Conservation (phyloP, 2,888 invertebrate species). For the Gastracanthus pulcherrimus region DNA sequence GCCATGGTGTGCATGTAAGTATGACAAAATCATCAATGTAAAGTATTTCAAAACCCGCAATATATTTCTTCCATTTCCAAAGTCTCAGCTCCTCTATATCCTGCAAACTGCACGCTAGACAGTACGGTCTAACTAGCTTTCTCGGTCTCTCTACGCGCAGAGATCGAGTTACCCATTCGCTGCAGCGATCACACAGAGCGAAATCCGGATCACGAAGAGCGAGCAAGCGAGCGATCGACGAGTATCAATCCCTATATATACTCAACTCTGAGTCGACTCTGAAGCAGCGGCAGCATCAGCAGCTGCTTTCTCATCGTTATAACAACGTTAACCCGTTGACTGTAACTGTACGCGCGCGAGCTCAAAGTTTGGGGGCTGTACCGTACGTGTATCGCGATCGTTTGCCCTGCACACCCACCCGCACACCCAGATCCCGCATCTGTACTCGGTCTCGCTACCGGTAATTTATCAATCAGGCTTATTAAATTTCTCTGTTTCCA, state of each 20-base stretch:
- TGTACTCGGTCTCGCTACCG: not conserved
- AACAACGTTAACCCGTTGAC: not conserved
- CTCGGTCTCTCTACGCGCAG: not conserved
- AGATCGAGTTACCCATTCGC: not conserved
- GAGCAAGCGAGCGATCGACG: not conserved
- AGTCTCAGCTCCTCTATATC: not conserved
- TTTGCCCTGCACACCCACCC: too few species aligned
- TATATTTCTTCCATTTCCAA: not conserved
- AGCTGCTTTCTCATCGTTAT: not conserved
- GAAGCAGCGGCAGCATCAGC: too few species aligned
- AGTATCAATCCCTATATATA: too few species aligned
- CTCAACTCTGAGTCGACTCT: too few species aligned
- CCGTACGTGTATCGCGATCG: not conserved
- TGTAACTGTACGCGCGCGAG: too few species aligned
- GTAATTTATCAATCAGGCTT: slow-evolving; percentile 65
- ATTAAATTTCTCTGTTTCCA: slow-evolving; percentile 62
- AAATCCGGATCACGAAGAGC: not conserved
- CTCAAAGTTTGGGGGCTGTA: not conserved
- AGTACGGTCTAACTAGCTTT: not conserved
- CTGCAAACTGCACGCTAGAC: not conserved
- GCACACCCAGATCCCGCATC: not conserved
- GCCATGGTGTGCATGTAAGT: too few species aligned
- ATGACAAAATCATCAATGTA: too few species aligned
- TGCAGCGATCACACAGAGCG: too few species aligned
- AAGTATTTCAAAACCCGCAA: not conserved